Percentiles rank a stretch among this genome's conserved stretches.
Evolutionary conservation across 2,797 vertebrate genomes (phyloP).

Genomic region (Poeciliopsis gracilis): DNA sequence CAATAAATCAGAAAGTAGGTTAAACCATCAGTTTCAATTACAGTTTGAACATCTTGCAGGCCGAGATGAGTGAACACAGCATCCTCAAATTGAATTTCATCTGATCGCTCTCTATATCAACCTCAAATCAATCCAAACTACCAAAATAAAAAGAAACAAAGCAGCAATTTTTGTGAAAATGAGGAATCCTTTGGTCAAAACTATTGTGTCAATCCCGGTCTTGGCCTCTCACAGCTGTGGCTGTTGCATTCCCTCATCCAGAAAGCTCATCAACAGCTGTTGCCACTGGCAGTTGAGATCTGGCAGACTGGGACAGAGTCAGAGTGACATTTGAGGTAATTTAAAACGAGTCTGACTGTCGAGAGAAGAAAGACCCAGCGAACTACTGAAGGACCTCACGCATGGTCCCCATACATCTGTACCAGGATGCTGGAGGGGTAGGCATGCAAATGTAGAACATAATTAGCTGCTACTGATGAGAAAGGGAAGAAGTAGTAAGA

Average conservation of each 20-base stretch:
- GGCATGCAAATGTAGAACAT: too few species aligned
- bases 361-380: background rate
- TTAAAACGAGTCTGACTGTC: background rate
- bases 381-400: background rate
- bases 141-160: background rate
- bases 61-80: background rate
- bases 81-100: background rate
- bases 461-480: too few species aligned
- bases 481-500: too few species aligned
- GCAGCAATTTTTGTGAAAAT: background rate
- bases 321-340: background rate
- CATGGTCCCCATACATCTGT: background rate
- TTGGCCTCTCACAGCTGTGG: background rate
- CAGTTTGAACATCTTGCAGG: background rate
- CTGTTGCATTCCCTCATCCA: background rate
- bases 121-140: background rate
- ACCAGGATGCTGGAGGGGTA: background rate
- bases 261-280: background rate
- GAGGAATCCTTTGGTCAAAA: background rate
- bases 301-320: background rate
- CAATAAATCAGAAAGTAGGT: background rate
- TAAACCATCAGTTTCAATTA: background rate
- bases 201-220: background rate
- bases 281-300: background rate
- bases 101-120: background rate